A percentile compares a stretch with the other conserved stretches of the same genome.
These are phyloP conservation scores for Molothrus ater DNA, from an alignment of 2,797 vertebrate genomes.

Conservation along the genomic window DNA sequence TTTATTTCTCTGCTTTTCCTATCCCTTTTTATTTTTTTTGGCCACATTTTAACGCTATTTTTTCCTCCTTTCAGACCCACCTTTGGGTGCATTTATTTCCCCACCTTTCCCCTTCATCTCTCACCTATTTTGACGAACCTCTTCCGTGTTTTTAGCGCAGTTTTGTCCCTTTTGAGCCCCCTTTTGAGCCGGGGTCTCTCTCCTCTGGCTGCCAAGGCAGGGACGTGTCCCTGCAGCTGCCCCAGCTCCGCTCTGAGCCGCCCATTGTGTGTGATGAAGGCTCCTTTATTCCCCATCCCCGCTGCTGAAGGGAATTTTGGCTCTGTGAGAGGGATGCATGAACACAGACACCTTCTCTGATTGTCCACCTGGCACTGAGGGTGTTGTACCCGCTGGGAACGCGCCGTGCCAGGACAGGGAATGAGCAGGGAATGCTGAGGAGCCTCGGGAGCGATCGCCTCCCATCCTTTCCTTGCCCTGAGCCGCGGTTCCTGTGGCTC, in stretches of 20 bases:
- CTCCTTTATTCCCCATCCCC: slow-evolving; percentile 23
- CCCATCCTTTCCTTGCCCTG: neutral
- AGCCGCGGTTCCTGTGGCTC: accelerated
- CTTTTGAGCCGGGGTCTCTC: neutral
- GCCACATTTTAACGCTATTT: no score
- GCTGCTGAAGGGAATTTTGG: slow-evolving; percentile 22
- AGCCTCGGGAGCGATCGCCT: accelerated
- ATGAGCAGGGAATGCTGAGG: accelerated
- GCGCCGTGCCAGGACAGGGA: accelerated
- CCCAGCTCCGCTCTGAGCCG: slow-evolving; percentile 38
- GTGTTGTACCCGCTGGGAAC: neutral
- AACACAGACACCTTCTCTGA: neutral
- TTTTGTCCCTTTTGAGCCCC: neutral
- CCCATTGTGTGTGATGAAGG: slow-evolving; percentile 66
- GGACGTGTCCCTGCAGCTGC: slow-evolving; percentile 55
- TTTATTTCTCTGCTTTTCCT: no score
- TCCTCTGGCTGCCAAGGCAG: neutral
- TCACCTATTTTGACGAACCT: accelerated
- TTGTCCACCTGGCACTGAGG: slow-evolving; percentile 11
- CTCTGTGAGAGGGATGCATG: neutral
- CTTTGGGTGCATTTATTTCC: no score
- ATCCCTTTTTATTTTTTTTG: no score
- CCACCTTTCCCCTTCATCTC: no score
- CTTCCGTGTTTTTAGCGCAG: accelerated
- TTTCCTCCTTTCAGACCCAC: no score